Evolutionary conservation across 2,888 invertebrate species (phyloP).

Genomic region (Camponotus fellah): DNA sequence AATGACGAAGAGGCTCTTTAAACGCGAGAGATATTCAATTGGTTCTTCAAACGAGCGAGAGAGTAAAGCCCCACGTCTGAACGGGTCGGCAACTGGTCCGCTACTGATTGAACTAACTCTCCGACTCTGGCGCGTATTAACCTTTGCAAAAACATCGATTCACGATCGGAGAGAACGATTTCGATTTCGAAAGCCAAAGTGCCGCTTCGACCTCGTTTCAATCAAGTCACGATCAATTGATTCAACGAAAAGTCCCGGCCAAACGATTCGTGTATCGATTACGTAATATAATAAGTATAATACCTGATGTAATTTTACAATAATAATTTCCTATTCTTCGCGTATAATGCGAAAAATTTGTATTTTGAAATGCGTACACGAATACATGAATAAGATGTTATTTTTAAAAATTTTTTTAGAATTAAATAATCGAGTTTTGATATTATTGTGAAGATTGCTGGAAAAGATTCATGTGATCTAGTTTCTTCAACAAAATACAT

Average conservation of each 20-base stretch:
- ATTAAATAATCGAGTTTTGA: no score
- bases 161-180: slow-evolving; percentile 26
- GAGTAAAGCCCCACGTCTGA: not conserved
- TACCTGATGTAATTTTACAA: not conserved
- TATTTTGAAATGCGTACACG: not conserved
- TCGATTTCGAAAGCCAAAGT: not conserved
- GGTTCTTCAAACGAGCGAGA: not conserved
- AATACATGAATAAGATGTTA: no score
- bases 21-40: not conserved
- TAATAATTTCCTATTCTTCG: not conserved
- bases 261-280: not conserved
- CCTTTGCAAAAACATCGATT: slow-evolving; percentile 52
- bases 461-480: no score
- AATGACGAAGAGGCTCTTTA: not conserved
- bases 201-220: not conserved
- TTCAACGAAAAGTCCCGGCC: not conserved
- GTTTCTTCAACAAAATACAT: no score
- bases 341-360: not conserved
- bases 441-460: no score
- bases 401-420: no score
- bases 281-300: not conserved
- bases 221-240: not conserved
- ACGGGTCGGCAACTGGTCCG: slow-evolving; percentile 38
- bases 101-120: not conserved
- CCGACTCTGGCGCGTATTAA: not conserved